Conservation (phyloP, 1,140 invertebrate genomes). For the Phthorimaea operculella region DNA sequence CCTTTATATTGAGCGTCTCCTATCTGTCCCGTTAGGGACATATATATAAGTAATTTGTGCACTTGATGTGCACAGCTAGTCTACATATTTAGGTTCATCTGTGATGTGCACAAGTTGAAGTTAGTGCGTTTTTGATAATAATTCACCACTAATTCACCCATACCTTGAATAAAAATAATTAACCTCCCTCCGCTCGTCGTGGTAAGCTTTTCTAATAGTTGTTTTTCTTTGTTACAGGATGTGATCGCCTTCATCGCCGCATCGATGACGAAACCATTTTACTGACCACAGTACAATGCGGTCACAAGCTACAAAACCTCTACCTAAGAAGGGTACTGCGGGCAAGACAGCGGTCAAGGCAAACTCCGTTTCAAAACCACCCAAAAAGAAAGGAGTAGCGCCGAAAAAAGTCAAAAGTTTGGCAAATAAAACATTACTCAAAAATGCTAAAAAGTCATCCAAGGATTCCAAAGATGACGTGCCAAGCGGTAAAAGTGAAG, state of each 20-base stretch:
- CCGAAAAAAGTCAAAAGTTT: slow-evolving; percentile 44
- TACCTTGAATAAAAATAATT: too few relatives aligned
- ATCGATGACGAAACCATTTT: slow-evolving; percentile 47
- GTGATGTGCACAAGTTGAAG: too few relatives aligned
- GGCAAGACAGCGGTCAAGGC: slow-evolving; percentile 50
- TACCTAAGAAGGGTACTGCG: slow-evolving; percentile 50
- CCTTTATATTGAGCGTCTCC: too few relatives aligned
- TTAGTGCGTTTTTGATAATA: too few relatives aligned
- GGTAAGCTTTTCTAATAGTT: too few relatives aligned
- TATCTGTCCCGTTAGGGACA: too few relatives aligned
- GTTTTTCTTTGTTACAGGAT: slow-evolving; percentile 54
- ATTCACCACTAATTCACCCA: too few relatives aligned
- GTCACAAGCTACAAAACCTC: slow-evolving; percentile 58
- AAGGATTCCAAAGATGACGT: slow-evolving; percentile 27
- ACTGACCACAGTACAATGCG: slow-evolving; percentile 57
- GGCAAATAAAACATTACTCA: slow-evolving; percentile 34
- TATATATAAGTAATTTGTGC: too few relatives aligned
- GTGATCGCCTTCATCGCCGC: slow-evolving; percentile 36
- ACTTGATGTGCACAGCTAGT: too few relatives aligned
- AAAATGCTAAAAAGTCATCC: slow-evolving; percentile 38
- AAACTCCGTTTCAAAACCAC: slow-evolving; percentile 35
- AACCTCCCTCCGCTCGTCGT: too few relatives aligned
- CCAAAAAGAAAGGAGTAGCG: slow-evolving; percentile 37
- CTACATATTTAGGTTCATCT: too few relatives aligned
- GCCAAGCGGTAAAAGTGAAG: slow-evolving; percentile 28